Base-by-base conservation (phyloP, 1,140 invertebrate species). In the Schlechtendalia chinensis region DNA sequence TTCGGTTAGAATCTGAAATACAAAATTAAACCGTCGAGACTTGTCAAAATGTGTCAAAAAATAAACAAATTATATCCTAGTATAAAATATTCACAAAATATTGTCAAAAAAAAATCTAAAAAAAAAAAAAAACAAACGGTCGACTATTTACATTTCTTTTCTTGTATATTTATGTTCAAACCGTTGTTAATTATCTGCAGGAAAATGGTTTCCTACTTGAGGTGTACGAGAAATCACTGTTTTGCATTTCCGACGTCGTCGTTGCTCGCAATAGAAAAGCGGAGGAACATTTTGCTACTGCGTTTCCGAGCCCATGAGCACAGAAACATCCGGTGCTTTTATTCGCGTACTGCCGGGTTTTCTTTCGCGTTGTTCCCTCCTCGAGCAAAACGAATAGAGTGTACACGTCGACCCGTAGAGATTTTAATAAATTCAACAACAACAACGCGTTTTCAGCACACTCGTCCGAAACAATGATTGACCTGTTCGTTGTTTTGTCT, bases 301-400 rank as follows among this genome's bases (percentile, higher is more conserved):
- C 53, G 72, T 75, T 75, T 75, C 72, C 72, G 72, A 75, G 72
- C 53, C 32, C 72, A 75, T 75, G 58, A 75, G 72, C 72, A 75
- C 72, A 58, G 54, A 75, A 75, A 75, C 54, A 50, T 75, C 72
- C 72, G 72, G 72, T 58, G 72, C 54, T 56, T 75, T 58, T 27
- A 58, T 54, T 32, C 53, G 53, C 53, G 50, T 29, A 29, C 27
- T 17, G 32, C 71, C 71, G 71, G 72, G 11, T 58, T 75, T 75
- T 75, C 71, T 75, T 75, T 75, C 53, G 27, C 22, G 72, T 75
- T 39, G 32, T 39, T 8, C 32, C 54, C 12, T n/a, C 58, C 29
- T 32, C 5, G 14, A 19, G 17, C 11, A 1, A n/a, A 53, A 45
- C 72, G 32, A 75, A 75, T 75, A 19, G 72, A 75, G 24, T n/a